Evolutionary conservation across 1,140 invertebrate genomes (phyloP), one percentile per base, ranked within the genome.

Genomic region (Megathymus violae): DNA sequence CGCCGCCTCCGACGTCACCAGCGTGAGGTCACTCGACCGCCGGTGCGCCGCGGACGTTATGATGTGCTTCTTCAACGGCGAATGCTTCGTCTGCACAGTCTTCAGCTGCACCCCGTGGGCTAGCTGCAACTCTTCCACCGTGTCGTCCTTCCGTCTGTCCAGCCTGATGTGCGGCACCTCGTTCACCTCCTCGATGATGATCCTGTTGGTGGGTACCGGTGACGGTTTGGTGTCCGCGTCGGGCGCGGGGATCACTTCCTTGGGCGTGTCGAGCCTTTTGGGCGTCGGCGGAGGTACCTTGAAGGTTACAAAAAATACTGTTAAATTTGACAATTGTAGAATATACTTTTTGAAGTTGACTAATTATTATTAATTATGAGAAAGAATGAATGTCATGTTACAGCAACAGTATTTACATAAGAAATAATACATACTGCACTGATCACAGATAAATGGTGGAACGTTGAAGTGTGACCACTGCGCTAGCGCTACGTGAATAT

Each of bases 11-110:
- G 72, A 62, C 15, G 71, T 62, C 11, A 71, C 71, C 6, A 67
- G 54, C 0, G 75, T 38, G 14, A 72, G 67, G 54, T 76, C 73
- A 22, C 47, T 60, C 13, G 61, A 44, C 1, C 76, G 63, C 4
- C 71, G 51, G 52, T 52, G 67, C 38, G 68, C 54, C 44, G 59
- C 54, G 5, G 79, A 71, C n/a, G 80, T 76, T 9, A 86, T 82
- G 4, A 87, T 77, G 43, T 86, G 86, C 67, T 86, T 86, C 77
- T 86, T 89, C 0, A 85, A 44, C 11, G 86, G 83, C 5, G 84
- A 85, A 16, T 78, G 74, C 46, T 76, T 75, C 6, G 74, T 76
- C 22, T 78, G 79, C 5, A 78, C 76, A 4, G 78, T 71, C 60
- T 84, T 82, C 43, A 82, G 40, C 6, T 80, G 79, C 0, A 82